A percentile compares a stretch with the other conserved stretches of the same genome.
These are phyloP conservation scores for Hylaeus anthracinus DNA, from an alignment of 1,140 invertebrate genomes.

Conservation along the genomic window DNA sequence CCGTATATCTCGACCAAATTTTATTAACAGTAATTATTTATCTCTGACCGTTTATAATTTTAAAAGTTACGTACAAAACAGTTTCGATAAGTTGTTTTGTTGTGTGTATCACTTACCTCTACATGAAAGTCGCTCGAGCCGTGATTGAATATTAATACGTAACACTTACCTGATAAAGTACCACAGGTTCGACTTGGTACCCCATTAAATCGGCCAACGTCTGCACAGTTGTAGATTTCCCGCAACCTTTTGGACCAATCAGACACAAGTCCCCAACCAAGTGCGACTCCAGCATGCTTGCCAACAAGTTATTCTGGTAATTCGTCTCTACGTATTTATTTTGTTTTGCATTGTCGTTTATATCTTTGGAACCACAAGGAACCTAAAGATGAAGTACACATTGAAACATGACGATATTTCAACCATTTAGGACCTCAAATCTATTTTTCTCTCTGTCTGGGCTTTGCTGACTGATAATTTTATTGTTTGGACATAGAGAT, in stretches of 20 bases:
- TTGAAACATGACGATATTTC: background rate
- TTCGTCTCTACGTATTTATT: conserved; percentile 84
- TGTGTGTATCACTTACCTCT: background rate
- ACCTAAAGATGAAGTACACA: conserved; percentile 68
- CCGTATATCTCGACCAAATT: too few species aligned
- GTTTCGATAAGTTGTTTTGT: too few species aligned
- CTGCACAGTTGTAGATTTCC: conserved; percentile 91
- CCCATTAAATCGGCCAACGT: conserved; percentile 89
- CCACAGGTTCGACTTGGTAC: conserved; percentile 92
- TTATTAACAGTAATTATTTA: too few species aligned
- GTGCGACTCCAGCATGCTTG: conserved; percentile 90
- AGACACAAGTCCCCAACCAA: conserved; percentile 92
- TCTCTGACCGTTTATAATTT: too few species aligned
- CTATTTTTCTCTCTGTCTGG: too few species aligned
- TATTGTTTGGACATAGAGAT: too few species aligned
- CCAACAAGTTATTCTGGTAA: conserved; percentile 91
- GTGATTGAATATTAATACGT: background rate
- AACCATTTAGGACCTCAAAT: too few species aligned
- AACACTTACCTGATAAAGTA: conserved; percentile 89
- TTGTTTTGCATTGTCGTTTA: conserved; percentile 3
- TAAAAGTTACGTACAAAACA: too few species aligned
- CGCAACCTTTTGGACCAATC: conserved; percentile 94
- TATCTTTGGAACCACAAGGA: conserved; percentile 64
- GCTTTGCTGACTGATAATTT: too few species aligned
- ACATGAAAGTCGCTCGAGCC: background rate